Base-by-base conservation (phyloP, 2,797 vertebrate species). In the Lateolabrax maculatus region DNA sequence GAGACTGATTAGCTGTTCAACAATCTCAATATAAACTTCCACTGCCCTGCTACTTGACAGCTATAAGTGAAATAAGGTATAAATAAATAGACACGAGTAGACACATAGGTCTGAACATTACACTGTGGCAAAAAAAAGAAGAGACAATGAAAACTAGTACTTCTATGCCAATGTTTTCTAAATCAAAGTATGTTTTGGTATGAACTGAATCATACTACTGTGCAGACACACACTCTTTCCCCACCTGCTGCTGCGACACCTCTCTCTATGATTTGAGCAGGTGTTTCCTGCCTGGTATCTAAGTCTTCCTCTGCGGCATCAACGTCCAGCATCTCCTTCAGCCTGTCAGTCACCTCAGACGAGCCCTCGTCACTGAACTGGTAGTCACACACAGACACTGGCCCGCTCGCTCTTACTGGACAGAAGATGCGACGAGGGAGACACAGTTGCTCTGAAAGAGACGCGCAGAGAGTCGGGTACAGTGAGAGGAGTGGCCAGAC, bases 281-380 rank as follows among this genome's bases (percentile, higher is more conserved):
- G 80, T 85, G 85, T 78, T 83, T 98, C 97, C 89, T 97, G 95
- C 49, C 82, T 92, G 64, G 93, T 78, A 48, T 96, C 94, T 43
- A 99, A 87, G 68, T 96, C 94, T 70, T 96, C 94, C 80, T 94
- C 86, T 1, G 88, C 78, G 46, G 95, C 91, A 11, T 93, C 86
- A 0, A 95, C 94, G 92, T 98, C 97, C 90, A 99, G 84, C 95
- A 98, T 96, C 89, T 99, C 98, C 81, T 94, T 94, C 86, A 98
- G 94, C 75, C 95, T 95, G 49, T 97, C 96, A 11, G 91, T 95
- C 70, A 97, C 94, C 88, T 98, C 98, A 25, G 89, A 89, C 51
- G 90, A 7, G 1, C 88, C 88, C 85, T 99, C 98, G 61, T 98
- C 97, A 1, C 91, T 92, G 84, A 99, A 99, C 89, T 96, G 96